Base-by-base conservation (phyloP, 2,888 invertebrate genomes). In the Dryobotodes eremita region DNA sequence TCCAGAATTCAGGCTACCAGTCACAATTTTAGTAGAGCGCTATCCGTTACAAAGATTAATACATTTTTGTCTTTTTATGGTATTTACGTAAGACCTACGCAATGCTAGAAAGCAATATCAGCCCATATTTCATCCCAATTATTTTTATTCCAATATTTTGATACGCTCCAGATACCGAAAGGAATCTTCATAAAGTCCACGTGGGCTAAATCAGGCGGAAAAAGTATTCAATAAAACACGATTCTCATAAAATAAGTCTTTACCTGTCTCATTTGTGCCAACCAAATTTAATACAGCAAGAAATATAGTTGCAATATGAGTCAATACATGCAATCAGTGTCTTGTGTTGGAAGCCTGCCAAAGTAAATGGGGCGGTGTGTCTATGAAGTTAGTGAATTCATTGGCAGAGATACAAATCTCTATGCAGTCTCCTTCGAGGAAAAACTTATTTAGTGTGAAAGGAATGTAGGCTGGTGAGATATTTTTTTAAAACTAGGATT, bases 241-340 rank as follows among this genome's bases (percentile, higher is more conserved):
- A 61, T 74, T 69, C 68, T 77, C 84, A 86, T 86, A 82, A 85
- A 85, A 80, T 75, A 77, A 75, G 79, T 74, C 73, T 80, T 61
- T 71, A 86, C 87, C 88, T 83, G 85, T 84, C 84, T 86, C 85
- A 87, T 89, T 86, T 89, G 75, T 82, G 88, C 84, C 88, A 87
- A 84, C 86, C 85, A 85, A 91, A 90, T 91, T 90, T 91, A 93
- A 93, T 92, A 93, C 87, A 85, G 84, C 80, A 92, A 92, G 92
- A 94, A 92, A 93, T 94, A 93, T 92, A 90, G 90, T 89, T 90
- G 91, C 92, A 92, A 92, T 93, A 94, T 90, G 91, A 93, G 91
- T 93, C 93, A 92, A 94, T 93, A 93, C 92, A 89, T 87, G 93
- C 92, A 95, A 95, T 95, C 95, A 94, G 92, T 90, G 93, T 92